These are phyloP conservation scores for Schlechtendalia chinensis DNA, from an alignment of 1,140 invertebrate genomes.

Conservation along the genomic window DNA sequence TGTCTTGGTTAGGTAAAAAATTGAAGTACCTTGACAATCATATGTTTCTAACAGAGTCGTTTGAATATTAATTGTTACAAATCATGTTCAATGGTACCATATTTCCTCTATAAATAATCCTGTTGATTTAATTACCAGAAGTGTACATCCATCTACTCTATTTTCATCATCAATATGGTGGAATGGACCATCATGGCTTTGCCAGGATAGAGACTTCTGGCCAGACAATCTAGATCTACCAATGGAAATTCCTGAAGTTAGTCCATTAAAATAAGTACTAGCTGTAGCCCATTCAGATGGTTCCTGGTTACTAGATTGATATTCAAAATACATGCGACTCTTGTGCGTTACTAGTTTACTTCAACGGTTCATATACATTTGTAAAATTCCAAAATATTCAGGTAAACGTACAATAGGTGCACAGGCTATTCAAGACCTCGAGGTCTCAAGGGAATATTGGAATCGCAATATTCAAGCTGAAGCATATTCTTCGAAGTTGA, in stretches of 20 bases:
- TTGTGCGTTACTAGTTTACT: background rate
- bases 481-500: background rate
- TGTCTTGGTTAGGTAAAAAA: constrained; percentile 7
- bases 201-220: background rate
- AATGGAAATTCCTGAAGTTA: background rate
- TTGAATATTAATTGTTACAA: background rate
- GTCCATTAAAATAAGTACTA: background rate
- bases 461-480: background rate
- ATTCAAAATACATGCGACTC: background rate
- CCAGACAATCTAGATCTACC: background rate
- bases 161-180: background rate
- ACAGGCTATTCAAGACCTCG: background rate
- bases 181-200: background rate
- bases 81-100: background rate
- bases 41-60: background rate
- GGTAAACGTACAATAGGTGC: background rate
- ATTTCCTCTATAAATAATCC: background rate
- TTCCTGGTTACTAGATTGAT: background rate
- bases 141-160: background rate
- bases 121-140: background rate
- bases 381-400: background rate
- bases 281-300: background rate
- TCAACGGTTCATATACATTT: background rate
- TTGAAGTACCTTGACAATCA: background rate
- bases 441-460: background rate